A percentile compares a stretch with the other conserved stretches of the same genome.
phyloP scores from a whole-genome alignment of 2,888 invertebrate genomes.

The Slavum lentiscoides region DNA sequence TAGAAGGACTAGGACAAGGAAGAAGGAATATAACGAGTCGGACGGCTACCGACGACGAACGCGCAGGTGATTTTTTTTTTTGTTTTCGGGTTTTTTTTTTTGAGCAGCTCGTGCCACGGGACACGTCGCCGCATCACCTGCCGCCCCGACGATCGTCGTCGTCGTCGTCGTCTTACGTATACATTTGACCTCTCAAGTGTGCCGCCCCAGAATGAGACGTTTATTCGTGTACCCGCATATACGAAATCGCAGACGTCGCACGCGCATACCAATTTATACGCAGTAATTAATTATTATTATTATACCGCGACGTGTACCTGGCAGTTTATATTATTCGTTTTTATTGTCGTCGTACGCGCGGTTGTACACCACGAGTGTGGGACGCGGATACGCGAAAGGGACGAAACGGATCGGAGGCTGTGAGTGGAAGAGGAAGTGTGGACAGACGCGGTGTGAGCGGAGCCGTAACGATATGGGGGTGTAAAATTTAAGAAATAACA shows the following conservation, averaged over 20 bases:
- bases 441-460: too few relatives aligned
- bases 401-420: too few relatives aligned
- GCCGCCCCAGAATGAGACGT: slow-evolving; percentile 8
- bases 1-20: slow-evolving; percentile 49
- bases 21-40: slow-evolving; percentile 45
- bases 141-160: background rate
- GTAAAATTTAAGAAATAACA: too few relatives aligned
- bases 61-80: slow-evolving; percentile 49
- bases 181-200: slow-evolving; percentile 51
- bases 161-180: background rate
- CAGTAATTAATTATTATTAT: slow-evolving; percentile 34
- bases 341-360: too few relatives aligned
- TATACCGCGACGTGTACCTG: too few relatives aligned
- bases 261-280: slow-evolving; percentile 1
- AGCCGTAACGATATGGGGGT: too few relatives aligned
- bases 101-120: slow-evolving; percentile 50
- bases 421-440: too few relatives aligned
- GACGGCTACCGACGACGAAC: slow-evolving; percentile 42
- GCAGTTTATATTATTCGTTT: too few relatives aligned
- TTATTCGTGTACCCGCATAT: slow-evolving; percentile 7
- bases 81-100: background rate
- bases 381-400: too few relatives aligned
- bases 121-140: slow-evolving; percentile 42
- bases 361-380: too few relatives aligned
- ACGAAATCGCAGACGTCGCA: slow-evolving; percentile 21